phyloP scores from a whole-genome alignment of 2,888 invertebrate genomes.

The Allolobophora icterica region DNA sequence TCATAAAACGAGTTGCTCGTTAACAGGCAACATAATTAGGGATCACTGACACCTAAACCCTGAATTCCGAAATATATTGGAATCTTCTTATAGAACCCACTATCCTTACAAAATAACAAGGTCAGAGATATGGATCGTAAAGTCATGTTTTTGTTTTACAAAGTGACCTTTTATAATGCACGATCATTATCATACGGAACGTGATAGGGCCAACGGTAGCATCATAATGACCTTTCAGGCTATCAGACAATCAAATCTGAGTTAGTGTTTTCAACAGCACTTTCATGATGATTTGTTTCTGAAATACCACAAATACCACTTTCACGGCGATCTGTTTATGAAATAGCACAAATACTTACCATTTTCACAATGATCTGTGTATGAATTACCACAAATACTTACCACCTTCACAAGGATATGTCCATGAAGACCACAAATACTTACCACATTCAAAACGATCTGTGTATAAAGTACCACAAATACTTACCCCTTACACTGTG shows the following conservation, averaged over 20 bases:
- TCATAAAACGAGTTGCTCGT: background rate
- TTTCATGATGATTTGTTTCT: no score
- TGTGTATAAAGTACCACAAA: constrained; percentile 56
- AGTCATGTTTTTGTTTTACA: no score
- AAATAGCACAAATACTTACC: no score
- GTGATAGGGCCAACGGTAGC: background rate
- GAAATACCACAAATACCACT: no score
- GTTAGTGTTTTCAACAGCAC: background rate
- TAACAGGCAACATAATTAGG: background rate
- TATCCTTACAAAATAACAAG: background rate
- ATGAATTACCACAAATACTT: no score
- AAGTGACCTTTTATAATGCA: no score
- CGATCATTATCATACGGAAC: background rate
- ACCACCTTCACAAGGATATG: no score
- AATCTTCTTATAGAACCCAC: background rate
- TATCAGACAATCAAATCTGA: background rate
- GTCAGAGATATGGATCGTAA: background rate
- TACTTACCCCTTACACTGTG: no score
- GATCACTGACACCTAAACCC: background rate
- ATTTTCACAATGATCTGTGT: no score
- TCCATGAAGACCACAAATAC: background rate
- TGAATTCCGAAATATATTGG: background rate
- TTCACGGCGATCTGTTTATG: no score
- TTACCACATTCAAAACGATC: constrained; percentile 55
- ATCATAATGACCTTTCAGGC: background rate